Percentiles rank a stretch among this genome's conserved stretches.
phyloP scores from a whole-genome alignment of 2,888 invertebrate genomes.

The Microplitis deprimator region DNA sequence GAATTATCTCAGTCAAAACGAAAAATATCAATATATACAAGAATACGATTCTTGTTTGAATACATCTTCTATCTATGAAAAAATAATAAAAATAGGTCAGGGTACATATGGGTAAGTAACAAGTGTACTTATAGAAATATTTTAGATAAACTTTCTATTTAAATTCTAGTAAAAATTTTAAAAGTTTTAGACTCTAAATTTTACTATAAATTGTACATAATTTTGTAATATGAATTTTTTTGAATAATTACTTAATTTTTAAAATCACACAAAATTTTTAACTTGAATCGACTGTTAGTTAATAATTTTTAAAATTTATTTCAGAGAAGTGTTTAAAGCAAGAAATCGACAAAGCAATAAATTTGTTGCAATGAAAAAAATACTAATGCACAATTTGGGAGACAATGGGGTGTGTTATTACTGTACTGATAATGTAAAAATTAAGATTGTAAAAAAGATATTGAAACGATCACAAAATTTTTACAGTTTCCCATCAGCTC shows the following conservation, averaged over 20 bases:
- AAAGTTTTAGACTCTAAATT: background rate
- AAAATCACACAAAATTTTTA: background rate
- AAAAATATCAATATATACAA: background rate
- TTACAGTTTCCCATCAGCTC: constrained; percentile 96
- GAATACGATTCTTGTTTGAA: background rate
- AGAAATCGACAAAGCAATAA: constrained; percentile 73
- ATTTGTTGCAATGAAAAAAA: constrained; percentile 98
- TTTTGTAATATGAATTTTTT: no score
- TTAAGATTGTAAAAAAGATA: constrained; percentile 10
- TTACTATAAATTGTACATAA: no score
- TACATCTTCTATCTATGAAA: background rate
- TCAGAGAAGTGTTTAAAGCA: constrained; percentile 16
- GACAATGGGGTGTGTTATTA: constrained; percentile 91
- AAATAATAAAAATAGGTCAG: background rate
- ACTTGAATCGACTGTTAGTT: background rate
- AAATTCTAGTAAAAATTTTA: background rate
- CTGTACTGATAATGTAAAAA: background rate
- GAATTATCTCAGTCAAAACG: background rate
- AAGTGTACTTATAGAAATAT: background rate
- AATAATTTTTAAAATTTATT: background rate
- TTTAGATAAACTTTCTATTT: background rate
- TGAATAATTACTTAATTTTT: no score
- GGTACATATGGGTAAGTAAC: constrained; percentile 12
- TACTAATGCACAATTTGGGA: constrained; percentile 96
- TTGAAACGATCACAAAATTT: constrained; percentile 26